Base-by-base conservation (phyloP, 2,797 vertebrate genomes). In the Balearica regulorum region DNA sequence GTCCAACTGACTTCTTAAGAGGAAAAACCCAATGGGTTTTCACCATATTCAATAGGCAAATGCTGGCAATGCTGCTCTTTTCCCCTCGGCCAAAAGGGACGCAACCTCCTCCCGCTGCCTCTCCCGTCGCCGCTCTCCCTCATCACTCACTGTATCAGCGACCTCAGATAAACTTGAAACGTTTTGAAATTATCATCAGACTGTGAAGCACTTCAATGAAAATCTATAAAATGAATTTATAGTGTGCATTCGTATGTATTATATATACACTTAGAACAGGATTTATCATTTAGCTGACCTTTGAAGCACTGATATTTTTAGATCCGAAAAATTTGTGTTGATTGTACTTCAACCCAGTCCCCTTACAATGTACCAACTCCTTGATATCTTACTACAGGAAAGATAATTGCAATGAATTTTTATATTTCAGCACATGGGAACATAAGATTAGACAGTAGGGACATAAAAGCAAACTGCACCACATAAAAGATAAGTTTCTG, bases 361-460 rank as follows among this genome's bases (percentile, higher is more conserved):
- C 61, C 78, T 77, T 51, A 92, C 89, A 86, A 90, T 39, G 79
- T 79, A 93, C 91, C 85, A 89, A 62, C 91, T 92, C 89, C 90
- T 91, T 66, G 90, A 62, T 96, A 97, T 92, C 92, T 93, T 93
- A 88, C 94, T 93, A 94, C 83, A 90, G 93, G 79, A 88, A 94
- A 96, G 95, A 97, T 93, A 97, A 93, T 96, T 97, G 92, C 96
- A 93, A 91, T 97, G 95, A 96, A 94, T 97, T 97, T 97, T 97
- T 97, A 96, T 96, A 95, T 94, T 96, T 96, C 94, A 91, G 94
- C 92, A 94, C 96, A 96, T 94, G 95, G 84, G 83, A 94, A 96
- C 97, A 96, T 96, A 96, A 96, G 94, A 97, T 97, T 96, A 97
- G 96, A 95, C 93, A 94, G 95, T 88, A 83, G 92, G 93, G 94